phyloP scores from a whole-genome alignment of 2,888 invertebrate genomes.

The Morpho helenor region DNA sequence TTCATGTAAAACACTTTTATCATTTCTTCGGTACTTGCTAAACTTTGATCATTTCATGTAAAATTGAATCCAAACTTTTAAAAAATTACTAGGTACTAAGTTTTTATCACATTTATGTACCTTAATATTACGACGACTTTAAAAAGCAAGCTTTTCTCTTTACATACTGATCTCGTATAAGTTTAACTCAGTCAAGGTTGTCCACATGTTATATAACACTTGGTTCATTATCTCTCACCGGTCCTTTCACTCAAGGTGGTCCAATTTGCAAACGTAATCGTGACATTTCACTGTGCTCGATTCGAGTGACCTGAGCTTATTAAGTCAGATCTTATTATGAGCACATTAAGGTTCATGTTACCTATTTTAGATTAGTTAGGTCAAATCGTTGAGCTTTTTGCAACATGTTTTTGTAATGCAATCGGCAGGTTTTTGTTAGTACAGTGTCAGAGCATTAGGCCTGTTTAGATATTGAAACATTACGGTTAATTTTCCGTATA shows the following conservation, averaged over 20 bases:
- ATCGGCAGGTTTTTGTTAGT: constrained; percentile 10
- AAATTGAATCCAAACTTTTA: too few relatives aligned
- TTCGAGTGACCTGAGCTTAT: constrained; percentile 11
- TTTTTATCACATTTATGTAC: too few relatives aligned
- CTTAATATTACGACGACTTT: too few relatives aligned
- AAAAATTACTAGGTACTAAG: too few relatives aligned
- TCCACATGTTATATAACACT: constrained; percentile 25
- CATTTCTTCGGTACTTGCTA: too few relatives aligned
- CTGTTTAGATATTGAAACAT: too few relatives aligned
- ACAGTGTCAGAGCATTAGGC: too few relatives aligned
- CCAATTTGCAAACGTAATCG: constrained; percentile 29
- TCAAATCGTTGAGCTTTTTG: constrained; percentile 2
- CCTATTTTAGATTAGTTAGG: not conserved
- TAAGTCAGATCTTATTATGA: constrained; percentile 6
- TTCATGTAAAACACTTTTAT: too few relatives aligned
- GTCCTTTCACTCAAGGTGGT: constrained; percentile 31
- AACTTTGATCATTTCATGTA: too few relatives aligned
- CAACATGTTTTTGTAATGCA: constrained; percentile 12
- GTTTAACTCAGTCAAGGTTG: constrained; percentile 34
- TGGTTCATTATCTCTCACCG: constrained; percentile 24
- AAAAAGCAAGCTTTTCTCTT: not conserved
- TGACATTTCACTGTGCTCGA: constrained; percentile 28
- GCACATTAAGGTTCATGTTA: constrained; percentile 7
- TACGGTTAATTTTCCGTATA: too few relatives aligned
- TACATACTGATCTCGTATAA: constrained; percentile 5